phyloP scores from a whole-genome alignment of 2,888 invertebrate genomes.

The Palloptera scutellata region DNA sequence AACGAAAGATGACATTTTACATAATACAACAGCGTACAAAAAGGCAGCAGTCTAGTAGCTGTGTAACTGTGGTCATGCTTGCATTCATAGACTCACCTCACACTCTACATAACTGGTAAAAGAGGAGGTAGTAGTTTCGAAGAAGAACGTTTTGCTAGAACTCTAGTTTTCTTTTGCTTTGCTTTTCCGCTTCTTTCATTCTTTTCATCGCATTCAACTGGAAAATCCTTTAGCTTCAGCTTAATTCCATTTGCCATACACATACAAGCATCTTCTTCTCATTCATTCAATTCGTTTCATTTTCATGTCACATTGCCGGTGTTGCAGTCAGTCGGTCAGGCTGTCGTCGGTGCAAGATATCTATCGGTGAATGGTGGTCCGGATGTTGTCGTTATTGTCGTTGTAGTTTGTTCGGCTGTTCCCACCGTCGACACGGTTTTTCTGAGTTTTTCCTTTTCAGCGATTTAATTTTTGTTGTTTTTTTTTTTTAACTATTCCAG shows the following conservation, averaged over 20 bases:
- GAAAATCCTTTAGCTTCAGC: slow-evolving; percentile 14
- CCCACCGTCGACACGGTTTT: neutral
- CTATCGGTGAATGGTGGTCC: too few species aligned
- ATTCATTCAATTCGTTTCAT: slow-evolving; percentile 16
- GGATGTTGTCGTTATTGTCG: too few species aligned
- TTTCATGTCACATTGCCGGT: neutral
- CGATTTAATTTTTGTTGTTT: neutral
- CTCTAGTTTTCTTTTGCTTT: neutral
- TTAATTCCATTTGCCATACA: slow-evolving; percentile 23
- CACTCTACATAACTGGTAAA: too few species aligned
- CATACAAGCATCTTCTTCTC: slow-evolving; percentile 1
- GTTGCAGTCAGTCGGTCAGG: too few species aligned
- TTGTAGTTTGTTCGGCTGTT: neutral
- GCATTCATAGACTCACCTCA: too few species aligned
- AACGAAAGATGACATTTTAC: too few species aligned
- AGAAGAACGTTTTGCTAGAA: too few species aligned
- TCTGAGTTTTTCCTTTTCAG: neutral
- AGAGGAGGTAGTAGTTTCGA: too few species aligned
- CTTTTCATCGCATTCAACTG: neutral
- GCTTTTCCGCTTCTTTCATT: neutral
- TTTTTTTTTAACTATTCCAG: neutral
- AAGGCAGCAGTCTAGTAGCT: too few species aligned
- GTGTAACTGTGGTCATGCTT: too few species aligned
- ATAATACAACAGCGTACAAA: too few species aligned
- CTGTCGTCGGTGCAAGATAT: too few species aligned